These are phyloP conservation scores for Gisinianus flammeolus DNA, from an alignment of 2,888 invertebrate species.

Conservation along the genomic window DNA sequence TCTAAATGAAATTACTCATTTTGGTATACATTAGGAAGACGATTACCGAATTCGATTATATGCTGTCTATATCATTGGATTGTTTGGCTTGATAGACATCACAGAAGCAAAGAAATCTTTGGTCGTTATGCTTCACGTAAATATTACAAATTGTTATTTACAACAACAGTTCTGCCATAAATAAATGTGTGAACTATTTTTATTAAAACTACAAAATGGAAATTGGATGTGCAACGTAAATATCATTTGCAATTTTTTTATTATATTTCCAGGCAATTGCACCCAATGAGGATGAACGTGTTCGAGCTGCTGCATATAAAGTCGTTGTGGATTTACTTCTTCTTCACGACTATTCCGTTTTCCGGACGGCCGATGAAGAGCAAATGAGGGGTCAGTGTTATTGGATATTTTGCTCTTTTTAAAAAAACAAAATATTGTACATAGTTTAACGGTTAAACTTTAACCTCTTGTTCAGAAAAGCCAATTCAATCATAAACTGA, in stretches of 20 bases:
- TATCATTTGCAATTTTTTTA: slow-evolving; percentile 10
- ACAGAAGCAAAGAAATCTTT: slow-evolving; percentile 31
- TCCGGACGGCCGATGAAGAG: slow-evolving; percentile 9
- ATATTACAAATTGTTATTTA: not conserved
- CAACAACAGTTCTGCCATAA: too few species aligned
- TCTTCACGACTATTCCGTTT: slow-evolving; percentile 19
- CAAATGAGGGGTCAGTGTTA: not conserved
- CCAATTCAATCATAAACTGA: not conserved
- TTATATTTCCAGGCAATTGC: not conserved
- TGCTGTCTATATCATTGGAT: slow-evolving; percentile 20
- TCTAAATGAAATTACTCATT: too few species aligned
- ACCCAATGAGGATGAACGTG: slow-evolving; percentile 10
- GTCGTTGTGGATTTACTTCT: slow-evolving; percentile 38
- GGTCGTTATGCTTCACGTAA: slow-evolving; percentile 23
- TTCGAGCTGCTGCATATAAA: slow-evolving; percentile 41
- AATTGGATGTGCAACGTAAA: too few species aligned
- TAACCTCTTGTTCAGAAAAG: too few species aligned
- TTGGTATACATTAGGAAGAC: too few species aligned
- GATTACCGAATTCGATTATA: slow-evolving; percentile 24
- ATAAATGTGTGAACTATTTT: too few species aligned
- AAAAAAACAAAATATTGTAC: not conserved
- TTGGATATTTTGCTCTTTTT: not conserved
- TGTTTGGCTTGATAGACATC: slow-evolving; percentile 30
- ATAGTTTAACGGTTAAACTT: too few species aligned
- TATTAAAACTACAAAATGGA: too few species aligned